Evolutionary conservation across 1,140 invertebrate species (phyloP).

Genomic region (Frieseomelitta varia): DNA sequence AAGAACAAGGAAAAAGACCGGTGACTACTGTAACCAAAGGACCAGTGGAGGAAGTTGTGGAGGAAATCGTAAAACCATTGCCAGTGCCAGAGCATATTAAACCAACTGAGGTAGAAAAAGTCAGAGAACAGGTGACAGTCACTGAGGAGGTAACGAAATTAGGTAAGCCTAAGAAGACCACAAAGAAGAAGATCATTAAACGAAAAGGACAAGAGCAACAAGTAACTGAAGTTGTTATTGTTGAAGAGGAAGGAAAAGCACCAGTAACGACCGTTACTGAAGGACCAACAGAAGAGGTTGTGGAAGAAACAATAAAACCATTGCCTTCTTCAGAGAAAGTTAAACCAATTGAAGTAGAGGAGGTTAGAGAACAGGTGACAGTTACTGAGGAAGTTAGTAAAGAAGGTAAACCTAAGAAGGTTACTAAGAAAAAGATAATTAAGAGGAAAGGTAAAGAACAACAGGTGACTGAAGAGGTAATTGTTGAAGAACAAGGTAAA

Average conservation of each 20-base stretch:
- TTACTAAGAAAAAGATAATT: slow-evolving; percentile 69
- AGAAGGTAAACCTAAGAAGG: slow-evolving; percentile 72
- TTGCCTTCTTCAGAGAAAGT: slow-evolving; percentile 41
- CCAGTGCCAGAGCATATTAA: slow-evolving; percentile 84
- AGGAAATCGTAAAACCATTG: slow-evolving; percentile 83
- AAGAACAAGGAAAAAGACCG: slow-evolving; percentile 72
- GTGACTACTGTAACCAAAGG: slow-evolving; percentile 55
- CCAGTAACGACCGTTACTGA: slow-evolving; percentile 42
- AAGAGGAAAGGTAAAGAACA: slow-evolving; percentile 70
- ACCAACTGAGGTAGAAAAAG: slow-evolving; percentile 77
- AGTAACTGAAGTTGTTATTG: slow-evolving; percentile 50
- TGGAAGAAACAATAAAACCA: slow-evolving; percentile 54
- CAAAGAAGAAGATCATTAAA: slow-evolving; percentile 55
- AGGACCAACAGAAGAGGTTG: slow-evolving; percentile 71
- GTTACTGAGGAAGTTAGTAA: slow-evolving; percentile 72
- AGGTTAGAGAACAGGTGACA: slow-evolving; percentile 74
- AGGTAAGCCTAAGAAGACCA: slow-evolving; percentile 75
- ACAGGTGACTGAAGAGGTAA: slow-evolving; percentile 72
- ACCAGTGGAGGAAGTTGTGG: slow-evolving; percentile 73
- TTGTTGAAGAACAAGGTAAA: slow-evolving; percentile 74
- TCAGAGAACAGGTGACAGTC: slow-evolving; percentile 74
- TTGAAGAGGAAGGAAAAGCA: slow-evolving; percentile 53
- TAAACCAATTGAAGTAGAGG: slow-evolving; percentile 61
- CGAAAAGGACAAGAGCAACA: slow-evolving; percentile 58
- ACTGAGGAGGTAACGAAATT: slow-evolving; percentile 73